Percentiles rank a stretch among this genome's conserved stretches.
phyloP scores from a whole-genome alignment of 2,113 vertebrate species.

The Paratilapia polleni region DNA sequence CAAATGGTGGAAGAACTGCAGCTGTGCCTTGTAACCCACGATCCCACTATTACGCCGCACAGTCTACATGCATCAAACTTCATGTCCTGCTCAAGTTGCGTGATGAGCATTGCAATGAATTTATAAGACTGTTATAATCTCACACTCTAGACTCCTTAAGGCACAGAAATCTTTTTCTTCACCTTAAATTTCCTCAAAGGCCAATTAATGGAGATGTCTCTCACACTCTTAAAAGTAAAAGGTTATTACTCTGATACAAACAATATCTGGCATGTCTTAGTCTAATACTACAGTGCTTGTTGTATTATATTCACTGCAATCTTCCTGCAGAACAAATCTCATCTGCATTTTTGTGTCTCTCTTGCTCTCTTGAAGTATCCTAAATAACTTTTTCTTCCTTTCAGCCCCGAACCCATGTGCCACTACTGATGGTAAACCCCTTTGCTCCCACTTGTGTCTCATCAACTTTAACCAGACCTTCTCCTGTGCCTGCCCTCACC shows the following conservation, averaged over 20 bases:
- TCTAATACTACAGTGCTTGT: neutral
- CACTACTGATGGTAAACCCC: conserved; percentile 86
- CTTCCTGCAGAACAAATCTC: neutral
- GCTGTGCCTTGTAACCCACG: neutral
- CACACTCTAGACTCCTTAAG: neutral
- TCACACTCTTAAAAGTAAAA: neutral
- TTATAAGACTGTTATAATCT: neutral
- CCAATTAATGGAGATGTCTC: neutral
- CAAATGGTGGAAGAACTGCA: neutral
- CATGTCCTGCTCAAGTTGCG: neutral
- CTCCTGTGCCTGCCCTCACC: conserved; percentile 95
- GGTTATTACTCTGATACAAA: neutral
- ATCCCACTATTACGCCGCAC: neutral
- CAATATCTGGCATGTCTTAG: neutral
- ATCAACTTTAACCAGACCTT: conserved; percentile 96
- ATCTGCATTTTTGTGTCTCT: neutral
- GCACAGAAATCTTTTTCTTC: neutral
- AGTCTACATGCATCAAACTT: neutral
- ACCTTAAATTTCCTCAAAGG: neutral
- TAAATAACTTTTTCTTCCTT: neutral
- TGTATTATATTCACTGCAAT: neutral
- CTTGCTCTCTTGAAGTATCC: neutral
- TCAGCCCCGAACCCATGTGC: conserved; percentile 94
- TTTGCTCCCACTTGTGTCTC: conserved; percentile 95
- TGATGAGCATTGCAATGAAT: neutral